phyloP scores from a whole-genome alignment of 35 echinoderm and acorn worm genomes.

The Apostichopus parvimensis region DNA sequence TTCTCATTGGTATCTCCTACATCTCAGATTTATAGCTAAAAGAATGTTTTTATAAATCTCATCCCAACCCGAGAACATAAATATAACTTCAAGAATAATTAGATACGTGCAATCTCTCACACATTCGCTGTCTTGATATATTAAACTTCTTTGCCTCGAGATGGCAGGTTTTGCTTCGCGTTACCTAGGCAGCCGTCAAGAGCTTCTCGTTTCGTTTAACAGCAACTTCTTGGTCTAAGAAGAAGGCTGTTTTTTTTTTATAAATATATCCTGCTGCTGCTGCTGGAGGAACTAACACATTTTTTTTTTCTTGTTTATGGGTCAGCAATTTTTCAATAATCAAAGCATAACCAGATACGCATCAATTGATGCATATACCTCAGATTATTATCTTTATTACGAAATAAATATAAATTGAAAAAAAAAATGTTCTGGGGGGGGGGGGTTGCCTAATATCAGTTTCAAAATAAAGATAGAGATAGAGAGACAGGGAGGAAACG shows the following conservation, averaged over 20 bases:
- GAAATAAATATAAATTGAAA: not conserved
- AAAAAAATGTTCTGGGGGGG: not conserved
- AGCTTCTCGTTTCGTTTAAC: not conserved
- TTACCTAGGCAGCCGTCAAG: not conserved
- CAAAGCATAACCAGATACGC: not conserved
- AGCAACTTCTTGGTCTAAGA: not conserved
- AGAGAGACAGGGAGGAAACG: too few relatives aligned
- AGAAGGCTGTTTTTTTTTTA: not conserved
- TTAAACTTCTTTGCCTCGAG: not conserved
- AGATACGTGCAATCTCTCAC: not conserved
- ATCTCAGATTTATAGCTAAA: too few relatives aligned
- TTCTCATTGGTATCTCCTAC: too few relatives aligned
- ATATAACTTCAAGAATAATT: not conserved
- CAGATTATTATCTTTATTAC: not conserved
- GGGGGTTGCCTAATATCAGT: not conserved
- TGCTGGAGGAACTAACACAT: not conserved
- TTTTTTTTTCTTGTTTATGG: not conserved
- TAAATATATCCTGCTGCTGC: not conserved
- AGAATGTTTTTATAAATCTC: too few relatives aligned
- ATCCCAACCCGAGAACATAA: too few relatives aligned
- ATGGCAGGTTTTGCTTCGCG: not conserved
- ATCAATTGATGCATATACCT: not conserved
- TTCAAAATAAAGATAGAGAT: not conserved
- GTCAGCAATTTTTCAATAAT: slow-evolving; percentile 35
- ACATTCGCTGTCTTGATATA: not conserved